Evolutionary conservation across 2,888 invertebrate genomes (phyloP).

Genomic region (Acheta domesticus): DNA sequence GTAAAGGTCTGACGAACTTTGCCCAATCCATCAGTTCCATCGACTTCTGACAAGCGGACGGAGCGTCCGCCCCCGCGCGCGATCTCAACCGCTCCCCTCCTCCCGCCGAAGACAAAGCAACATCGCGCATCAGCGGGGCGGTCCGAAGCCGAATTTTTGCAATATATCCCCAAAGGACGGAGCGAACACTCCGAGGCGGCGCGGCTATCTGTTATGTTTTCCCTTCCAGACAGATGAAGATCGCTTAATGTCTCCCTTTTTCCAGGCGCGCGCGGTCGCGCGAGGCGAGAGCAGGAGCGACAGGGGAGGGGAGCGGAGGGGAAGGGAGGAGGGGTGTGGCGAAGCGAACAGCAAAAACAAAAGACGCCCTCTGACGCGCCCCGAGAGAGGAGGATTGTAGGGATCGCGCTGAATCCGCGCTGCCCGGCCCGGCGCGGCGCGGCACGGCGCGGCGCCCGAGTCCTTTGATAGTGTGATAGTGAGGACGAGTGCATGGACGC

Average conservation of each 20-base stretch:
- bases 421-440: no score
- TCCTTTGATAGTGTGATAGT: slow-evolving; percentile 19
- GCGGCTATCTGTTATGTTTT: slow-evolving; percentile 5
- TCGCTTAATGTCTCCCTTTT: neutral
- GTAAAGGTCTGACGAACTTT: no score
- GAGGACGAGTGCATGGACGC: slow-evolving; percentile 19
- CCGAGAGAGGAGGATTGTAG: neutral
- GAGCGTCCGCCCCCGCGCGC: no score
- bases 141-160: neutral
- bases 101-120: no score
- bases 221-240: neutral
- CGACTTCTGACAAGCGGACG: no score
- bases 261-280: neutral
- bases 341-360: neutral
- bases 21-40: no score
- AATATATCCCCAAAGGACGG: neutral
- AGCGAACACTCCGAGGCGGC: neutral
- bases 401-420: neutral
- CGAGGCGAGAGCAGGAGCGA: neutral
- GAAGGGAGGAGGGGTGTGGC: no score
- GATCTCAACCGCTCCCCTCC: no score
- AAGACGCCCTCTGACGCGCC: slow-evolving; percentile 5
- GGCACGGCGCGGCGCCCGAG: neutral
- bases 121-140: no score
- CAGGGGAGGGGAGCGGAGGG: no score